Percentiles rank a stretch among this genome's conserved stretches.
phyloP scores from a whole-genome alignment of 2,888 invertebrate species.

The Apoderus coryli region DNA sequence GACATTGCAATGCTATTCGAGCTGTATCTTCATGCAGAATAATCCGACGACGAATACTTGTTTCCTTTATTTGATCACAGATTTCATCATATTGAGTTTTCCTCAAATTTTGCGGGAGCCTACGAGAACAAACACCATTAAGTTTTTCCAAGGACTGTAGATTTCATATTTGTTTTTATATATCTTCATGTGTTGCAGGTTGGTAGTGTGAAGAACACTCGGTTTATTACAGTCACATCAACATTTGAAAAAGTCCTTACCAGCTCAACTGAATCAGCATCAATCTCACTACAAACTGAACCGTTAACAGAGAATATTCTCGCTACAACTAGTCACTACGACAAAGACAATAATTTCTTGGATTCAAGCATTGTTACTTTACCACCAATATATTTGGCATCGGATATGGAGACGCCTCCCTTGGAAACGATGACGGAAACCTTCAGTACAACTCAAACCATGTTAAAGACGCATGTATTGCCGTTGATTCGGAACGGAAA shows the following conservation, averaged over 20 bases:
- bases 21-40: too few relatives aligned
- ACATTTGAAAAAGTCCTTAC: constrained; percentile 69
- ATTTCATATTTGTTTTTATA: too few relatives aligned
- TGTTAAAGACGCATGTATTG: constrained; percentile 77
- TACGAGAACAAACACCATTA: too few relatives aligned
- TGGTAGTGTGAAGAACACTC: constrained; percentile 72
- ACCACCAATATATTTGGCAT: constrained; percentile 61
- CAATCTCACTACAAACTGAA: constrained; percentile 46
- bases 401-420: constrained; percentile 70
- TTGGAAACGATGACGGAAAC: constrained; percentile 81
- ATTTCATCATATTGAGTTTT: too few relatives aligned
- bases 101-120: too few relatives aligned
- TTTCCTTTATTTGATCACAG: too few relatives aligned
- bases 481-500: constrained; percentile 63
- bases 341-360: constrained; percentile 48
- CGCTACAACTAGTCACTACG: constrained; percentile 59
- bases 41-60: too few relatives aligned
- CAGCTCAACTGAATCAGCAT: constrained; percentile 38
- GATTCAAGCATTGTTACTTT: constrained; percentile 73
- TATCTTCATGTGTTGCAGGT: too few relatives aligned
- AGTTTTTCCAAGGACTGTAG: too few relatives aligned
- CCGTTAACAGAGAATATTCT: constrained; percentile 80
- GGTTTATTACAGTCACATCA: constrained; percentile 77
- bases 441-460: constrained; percentile 78
- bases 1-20: too few relatives aligned